phyloP scores from a whole-genome alignment of 2,888 invertebrate genomes.

The Aphodius granarius region DNA sequence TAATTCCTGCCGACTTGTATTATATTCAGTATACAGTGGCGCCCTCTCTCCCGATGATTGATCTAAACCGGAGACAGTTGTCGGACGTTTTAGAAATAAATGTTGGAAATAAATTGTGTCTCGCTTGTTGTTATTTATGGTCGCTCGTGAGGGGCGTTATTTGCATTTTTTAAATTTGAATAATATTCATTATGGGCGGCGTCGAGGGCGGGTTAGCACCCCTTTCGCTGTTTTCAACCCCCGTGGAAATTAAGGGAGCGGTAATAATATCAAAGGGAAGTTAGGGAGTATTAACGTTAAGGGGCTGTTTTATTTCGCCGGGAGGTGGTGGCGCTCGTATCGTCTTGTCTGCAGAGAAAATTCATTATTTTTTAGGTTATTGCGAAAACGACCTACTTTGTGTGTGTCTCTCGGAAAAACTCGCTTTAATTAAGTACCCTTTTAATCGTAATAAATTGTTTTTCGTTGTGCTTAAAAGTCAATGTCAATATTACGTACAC shows the following conservation, averaged over 20 bases:
- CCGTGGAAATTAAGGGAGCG: background rate
- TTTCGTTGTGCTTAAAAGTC: background rate
- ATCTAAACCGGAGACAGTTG: background rate
- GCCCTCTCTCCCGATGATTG: background rate
- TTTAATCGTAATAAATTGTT: background rate
- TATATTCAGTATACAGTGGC: background rate
- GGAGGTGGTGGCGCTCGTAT: background rate
- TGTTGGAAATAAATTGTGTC: background rate
- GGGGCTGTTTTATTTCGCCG: background rate
- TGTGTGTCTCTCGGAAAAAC: background rate
- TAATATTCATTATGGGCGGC: background rate
- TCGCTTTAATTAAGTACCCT: background rate
- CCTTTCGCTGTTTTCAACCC: background rate
- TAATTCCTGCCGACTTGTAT: constrained; percentile 6
- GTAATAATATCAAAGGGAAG: background rate
- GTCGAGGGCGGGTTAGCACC: background rate
- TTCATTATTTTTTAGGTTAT: background rate
- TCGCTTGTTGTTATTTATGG: background rate
- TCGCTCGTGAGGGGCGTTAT: background rate
- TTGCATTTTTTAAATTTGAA: background rate
- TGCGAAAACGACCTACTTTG: background rate
- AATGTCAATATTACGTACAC: background rate
- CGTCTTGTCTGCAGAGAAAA: background rate
- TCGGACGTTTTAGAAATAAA: background rate
- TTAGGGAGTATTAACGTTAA: background rate